Percentiles rank a stretch among this genome's conserved stretches.
phyloP scores from a whole-genome alignment of 2,888 invertebrate genomes.

The Cosmia pyralina region DNA sequence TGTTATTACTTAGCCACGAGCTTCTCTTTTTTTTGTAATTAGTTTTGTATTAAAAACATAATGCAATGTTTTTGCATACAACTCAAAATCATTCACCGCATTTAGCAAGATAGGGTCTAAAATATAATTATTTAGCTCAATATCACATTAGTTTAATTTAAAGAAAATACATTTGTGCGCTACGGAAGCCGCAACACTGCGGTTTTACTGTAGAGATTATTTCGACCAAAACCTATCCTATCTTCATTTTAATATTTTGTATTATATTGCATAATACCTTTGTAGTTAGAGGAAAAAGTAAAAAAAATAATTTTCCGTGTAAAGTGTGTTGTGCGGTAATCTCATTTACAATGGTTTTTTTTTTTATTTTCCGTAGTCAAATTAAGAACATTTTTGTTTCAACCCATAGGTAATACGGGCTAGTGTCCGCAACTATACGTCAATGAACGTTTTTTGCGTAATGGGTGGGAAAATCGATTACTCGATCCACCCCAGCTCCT shows the following conservation, averaged over 20 bases:
- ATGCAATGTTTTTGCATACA: not conserved
- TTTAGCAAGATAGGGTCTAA: slow-evolving; percentile 37
- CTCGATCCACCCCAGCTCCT: too few relatives aligned
- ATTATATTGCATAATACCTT: slow-evolving; percentile 63
- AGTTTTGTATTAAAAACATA: too few relatives aligned
- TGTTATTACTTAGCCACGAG: too few relatives aligned
- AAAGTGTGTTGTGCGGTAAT: not conserved
- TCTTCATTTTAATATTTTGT: slow-evolving; percentile 74
- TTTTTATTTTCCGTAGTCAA: too few relatives aligned
- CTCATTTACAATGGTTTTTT: not conserved
- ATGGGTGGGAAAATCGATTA: too few relatives aligned
- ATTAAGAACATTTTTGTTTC: not conserved
- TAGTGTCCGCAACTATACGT: too few relatives aligned
- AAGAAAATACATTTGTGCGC: slow-evolving; percentile 77
- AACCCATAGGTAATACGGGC: too few relatives aligned
- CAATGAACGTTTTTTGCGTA: too few relatives aligned
- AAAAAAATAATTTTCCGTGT: slow-evolving; percentile 14
- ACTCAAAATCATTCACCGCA: slow-evolving; percentile 33
- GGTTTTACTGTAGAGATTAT: slow-evolving; percentile 71
- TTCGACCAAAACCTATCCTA: slow-evolving; percentile 59
- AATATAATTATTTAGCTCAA: slow-evolving; percentile 61
- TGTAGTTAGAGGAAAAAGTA: slow-evolving; percentile 7
- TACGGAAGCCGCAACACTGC: slow-evolving; percentile 71
- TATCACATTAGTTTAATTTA: slow-evolving; percentile 78
- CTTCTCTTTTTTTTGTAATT: not conserved